phyloP scores from a whole-genome alignment of 1,140 invertebrate species.

The Formica selysi region DNA sequence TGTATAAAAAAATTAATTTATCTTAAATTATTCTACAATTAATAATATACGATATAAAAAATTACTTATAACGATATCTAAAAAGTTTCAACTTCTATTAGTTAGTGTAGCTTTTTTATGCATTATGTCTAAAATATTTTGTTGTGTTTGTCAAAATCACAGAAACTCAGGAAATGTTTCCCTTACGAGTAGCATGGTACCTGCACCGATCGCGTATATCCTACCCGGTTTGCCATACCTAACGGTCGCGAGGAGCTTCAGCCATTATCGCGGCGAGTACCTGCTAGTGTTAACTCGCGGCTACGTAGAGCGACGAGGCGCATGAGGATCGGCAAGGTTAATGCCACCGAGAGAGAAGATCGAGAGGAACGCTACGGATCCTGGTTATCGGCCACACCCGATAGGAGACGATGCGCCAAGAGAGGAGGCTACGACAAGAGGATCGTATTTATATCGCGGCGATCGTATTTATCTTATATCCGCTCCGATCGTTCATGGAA shows the following conservation, averaged over 20 bases:
- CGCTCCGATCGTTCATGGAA: slow-evolving; percentile 16
- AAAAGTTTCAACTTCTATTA: not conserved
- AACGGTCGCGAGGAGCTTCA: slow-evolving; percentile 76
- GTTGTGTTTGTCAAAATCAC: slow-evolving; percentile 16
- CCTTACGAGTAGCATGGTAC: not conserved
- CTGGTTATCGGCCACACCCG: slow-evolving; percentile 78
- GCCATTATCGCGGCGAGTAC: slow-evolving; percentile 75
- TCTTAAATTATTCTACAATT: not conserved
- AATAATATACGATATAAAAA: too few species aligned
- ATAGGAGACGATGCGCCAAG: slow-evolving; percentile 9
- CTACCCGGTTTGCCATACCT: slow-evolving; percentile 71
- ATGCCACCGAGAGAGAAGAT: slow-evolving; percentile 74
- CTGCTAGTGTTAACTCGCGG: slow-evolving; percentile 72
- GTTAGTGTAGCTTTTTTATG: not conserved
- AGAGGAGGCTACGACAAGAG: not conserved
- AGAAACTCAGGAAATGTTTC: slow-evolving; percentile 9
- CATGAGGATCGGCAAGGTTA: slow-evolving; percentile 78
- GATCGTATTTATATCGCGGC: slow-evolving; percentile 18
- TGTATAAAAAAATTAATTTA: not conserved
- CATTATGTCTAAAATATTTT: not conserved
- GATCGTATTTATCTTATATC: slow-evolving; percentile 1
- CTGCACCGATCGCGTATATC: slow-evolving; percentile 49
- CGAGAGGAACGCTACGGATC: slow-evolving; percentile 66
- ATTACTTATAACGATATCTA: not conserved
- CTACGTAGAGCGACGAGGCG: slow-evolving; percentile 62